Conservation (phyloP, 1,140 invertebrate genomes). For the Brachionus angularis region DNA sequence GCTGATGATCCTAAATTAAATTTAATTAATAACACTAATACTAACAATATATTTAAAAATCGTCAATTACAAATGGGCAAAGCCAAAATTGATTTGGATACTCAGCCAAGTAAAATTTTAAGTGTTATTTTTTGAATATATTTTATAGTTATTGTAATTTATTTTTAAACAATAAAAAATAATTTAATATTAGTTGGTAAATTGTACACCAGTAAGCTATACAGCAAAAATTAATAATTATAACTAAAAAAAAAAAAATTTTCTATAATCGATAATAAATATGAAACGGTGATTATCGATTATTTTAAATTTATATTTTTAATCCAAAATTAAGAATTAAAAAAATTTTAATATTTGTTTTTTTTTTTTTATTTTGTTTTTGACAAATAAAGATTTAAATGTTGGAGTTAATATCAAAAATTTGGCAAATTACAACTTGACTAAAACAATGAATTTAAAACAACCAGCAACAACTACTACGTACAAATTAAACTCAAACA, state of each 20-base stretch:
- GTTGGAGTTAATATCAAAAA: too few relatives aligned
- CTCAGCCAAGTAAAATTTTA: slow-evolving; percentile 40
- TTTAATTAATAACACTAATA: slow-evolving; percentile 2
- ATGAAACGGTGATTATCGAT: slow-evolving; percentile 1
- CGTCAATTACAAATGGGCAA: slow-evolving; percentile 39
- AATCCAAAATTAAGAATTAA: too few relatives aligned
- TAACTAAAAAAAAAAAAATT: neutral
- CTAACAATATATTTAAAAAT: slow-evolving; percentile 27
- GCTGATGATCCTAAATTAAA: slow-evolving; percentile 16
- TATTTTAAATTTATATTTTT: slow-evolving; percentile 36
- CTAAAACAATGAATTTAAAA: too few relatives aligned
- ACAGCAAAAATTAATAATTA: slow-evolving; percentile 13
- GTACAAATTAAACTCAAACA: too few relatives aligned
- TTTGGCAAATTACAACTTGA: too few relatives aligned
- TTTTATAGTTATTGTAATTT: slow-evolving; percentile 1
- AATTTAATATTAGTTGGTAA: neutral
- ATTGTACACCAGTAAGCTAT: neutral
- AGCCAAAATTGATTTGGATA: slow-evolving; percentile 41
- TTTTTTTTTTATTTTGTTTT: too few relatives aligned
- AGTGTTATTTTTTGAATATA: too few relatives aligned
- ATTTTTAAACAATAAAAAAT: slow-evolving; percentile 14
- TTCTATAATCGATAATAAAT: neutral
- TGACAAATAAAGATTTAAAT: too few relatives aligned
- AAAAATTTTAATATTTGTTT: too few relatives aligned
- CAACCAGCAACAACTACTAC: too few relatives aligned